Evolutionary conservation across 2,888 invertebrate genomes (phyloP).

Genomic region (Clostera curtula): DNA sequence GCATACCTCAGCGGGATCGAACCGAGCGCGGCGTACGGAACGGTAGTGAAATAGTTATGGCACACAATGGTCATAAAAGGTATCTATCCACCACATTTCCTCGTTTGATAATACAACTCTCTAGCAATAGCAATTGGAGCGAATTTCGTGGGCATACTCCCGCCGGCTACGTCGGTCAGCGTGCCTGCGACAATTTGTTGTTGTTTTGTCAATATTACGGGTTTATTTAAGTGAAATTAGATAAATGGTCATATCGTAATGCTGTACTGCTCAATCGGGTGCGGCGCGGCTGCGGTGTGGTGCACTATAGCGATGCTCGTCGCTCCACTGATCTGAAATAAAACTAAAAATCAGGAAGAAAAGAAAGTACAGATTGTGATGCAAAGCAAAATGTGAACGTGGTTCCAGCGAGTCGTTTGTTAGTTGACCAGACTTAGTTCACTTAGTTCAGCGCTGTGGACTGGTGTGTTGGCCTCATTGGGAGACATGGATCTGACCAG

Average conservation of each 20-base stretch:
- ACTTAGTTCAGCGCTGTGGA: constrained; percentile 31
- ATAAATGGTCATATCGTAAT: constrained; percentile 70
- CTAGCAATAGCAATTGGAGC: constrained; percentile 29
- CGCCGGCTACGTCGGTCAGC: constrained; percentile 18
- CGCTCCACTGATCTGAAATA: constrained; percentile 36
- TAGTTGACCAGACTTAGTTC: constrained; percentile 28
- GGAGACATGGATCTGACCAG: constrained; percentile 46
- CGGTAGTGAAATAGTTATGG: constrained; percentile 55
- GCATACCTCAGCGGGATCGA: constrained; percentile 40
- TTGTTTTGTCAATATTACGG: constrained; percentile 69
- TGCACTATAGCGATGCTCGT: constrained; percentile 33
- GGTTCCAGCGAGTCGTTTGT: constrained; percentile 25
- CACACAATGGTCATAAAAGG: constrained; percentile 39
- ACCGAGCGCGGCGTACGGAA: constrained; percentile 54
- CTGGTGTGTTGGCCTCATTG: constrained; percentile 26
- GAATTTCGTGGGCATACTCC: constrained; percentile 32
- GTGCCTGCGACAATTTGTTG: constrained; percentile 45
- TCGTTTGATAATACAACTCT: constrained; percentile 31
- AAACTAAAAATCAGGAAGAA: constrained; percentile 38
- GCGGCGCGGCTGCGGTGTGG: constrained; percentile 44
- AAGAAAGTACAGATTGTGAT: constrained; percentile 41
- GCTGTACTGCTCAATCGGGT: constrained; percentile 59
- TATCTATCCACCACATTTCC: constrained; percentile 23
- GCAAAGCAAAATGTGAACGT: constrained; percentile 55
- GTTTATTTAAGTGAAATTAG: constrained; percentile 74